Conservation (phyloP, 1,140 invertebrate species). For the Chrysoperla carnea region DNA sequence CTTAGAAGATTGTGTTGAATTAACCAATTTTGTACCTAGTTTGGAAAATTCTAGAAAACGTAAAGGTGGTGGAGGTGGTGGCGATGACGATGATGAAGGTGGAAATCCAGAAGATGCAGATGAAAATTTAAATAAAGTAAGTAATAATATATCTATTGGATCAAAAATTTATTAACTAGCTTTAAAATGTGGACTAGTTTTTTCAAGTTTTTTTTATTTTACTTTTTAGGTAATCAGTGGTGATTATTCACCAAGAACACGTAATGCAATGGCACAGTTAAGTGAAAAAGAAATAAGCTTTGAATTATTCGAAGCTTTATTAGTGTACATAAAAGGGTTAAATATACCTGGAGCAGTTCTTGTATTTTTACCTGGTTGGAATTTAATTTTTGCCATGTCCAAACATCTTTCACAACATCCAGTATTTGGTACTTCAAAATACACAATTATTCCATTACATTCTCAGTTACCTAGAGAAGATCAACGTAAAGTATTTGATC, state of each 20-base stretch:
- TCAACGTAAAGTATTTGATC: slow-evolving; percentile 72
- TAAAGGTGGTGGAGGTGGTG: slow-evolving; percentile 24
- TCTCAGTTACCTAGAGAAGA: slow-evolving; percentile 82
- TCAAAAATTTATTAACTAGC: no score
- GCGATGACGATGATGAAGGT: slow-evolving; percentile 31
- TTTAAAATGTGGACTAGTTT: no score
- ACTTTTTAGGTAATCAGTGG: slow-evolving; percentile 15
- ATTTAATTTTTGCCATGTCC: slow-evolving; percentile 82
- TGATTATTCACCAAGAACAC: slow-evolving; percentile 42
- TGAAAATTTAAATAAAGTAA: slow-evolving; percentile 60
- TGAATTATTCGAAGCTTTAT: slow-evolving; percentile 71
- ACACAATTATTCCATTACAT: slow-evolving; percentile 67
- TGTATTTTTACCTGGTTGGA: slow-evolving; percentile 89
- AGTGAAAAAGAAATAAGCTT: slow-evolving; percentile 84
- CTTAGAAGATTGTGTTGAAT: slow-evolving; percentile 73
- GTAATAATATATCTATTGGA: slow-evolving; percentile 2
- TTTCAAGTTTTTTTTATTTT: no score
- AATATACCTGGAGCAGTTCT: slow-evolving; percentile 68
- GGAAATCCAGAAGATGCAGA: slow-evolving; percentile 42
- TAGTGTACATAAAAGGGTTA: slow-evolving; percentile 56
- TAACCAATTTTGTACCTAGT: slow-evolving; percentile 63
- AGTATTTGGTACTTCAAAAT: slow-evolving; percentile 41
- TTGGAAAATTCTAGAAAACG: slow-evolving; percentile 47
- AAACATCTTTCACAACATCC: slow-evolving; percentile 63
- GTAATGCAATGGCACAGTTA: slow-evolving; percentile 50